These are phyloP conservation scores for Sisor rabdophorus DNA, from an alignment of 2,113 vertebrate genomes.

Conservation along the genomic window DNA sequence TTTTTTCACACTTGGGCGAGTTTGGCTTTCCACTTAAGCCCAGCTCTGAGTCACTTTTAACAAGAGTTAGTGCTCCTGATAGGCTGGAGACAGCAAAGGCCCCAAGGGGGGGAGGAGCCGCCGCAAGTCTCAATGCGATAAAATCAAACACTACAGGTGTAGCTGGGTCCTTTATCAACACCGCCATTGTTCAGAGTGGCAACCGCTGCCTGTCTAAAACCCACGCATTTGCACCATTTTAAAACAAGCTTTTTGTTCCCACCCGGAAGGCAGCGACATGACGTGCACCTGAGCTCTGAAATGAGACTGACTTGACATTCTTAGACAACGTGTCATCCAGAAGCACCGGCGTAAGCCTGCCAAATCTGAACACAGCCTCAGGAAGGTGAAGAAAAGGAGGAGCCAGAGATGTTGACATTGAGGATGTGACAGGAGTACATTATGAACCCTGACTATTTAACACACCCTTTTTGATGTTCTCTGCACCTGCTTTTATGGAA, in stretches of 20 bases:
- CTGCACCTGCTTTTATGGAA: not conserved
- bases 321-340: slow-evolving; percentile 47
- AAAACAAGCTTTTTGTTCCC: slow-evolving; percentile 4
- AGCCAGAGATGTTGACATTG: not conserved
- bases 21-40: slow-evolving; percentile 37
- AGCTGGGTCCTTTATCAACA: slow-evolving; percentile 54
- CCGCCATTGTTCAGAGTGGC: slow-evolving; percentile 50
- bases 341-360: slow-evolving; percentile 28
- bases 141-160: slow-evolving; percentile 60
- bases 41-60: slow-evolving; percentile 50
- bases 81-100: slow-evolving; percentile 40
- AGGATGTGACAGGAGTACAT: not conserved
- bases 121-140: slow-evolving; percentile 35
- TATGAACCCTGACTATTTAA: not conserved
- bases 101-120: slow-evolving; percentile 32
- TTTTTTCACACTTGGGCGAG: slow-evolving; percentile 45
- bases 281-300: slow-evolving; percentile 20
- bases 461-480: not conserved
- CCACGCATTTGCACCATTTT: not conserved
- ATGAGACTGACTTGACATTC: slow-evolving; percentile 48
- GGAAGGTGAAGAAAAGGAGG: slow-evolving; percentile 10
- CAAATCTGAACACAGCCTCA: slow-evolving; percentile 30
- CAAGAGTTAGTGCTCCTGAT: slow-evolving; percentile 31
- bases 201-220: slow-evolving; percentile 31
- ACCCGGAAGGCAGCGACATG: not conserved